A percentile compares a stretch with the other conserved stretches of the same genome.
These are phyloP conservation scores for Aphidius colemani DNA, from an alignment of 2,888 invertebrate genomes.

Conservation along the genomic window DNA sequence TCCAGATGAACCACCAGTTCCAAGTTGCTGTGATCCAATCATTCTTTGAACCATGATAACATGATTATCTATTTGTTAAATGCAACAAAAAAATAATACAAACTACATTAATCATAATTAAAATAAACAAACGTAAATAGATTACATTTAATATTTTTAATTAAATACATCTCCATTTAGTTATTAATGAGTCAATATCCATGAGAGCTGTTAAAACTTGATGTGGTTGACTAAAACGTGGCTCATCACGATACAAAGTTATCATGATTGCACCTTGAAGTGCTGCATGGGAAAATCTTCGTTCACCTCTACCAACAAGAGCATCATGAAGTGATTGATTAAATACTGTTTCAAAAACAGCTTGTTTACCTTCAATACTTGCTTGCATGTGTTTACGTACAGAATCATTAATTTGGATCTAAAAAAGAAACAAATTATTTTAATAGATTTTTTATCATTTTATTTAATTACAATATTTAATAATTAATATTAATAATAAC, in stretches of 20 bases:
- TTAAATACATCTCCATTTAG: slow-evolving; percentile 96
- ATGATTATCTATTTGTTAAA: slow-evolving; percentile 82
- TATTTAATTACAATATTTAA: no score
- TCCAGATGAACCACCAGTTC: slow-evolving; percentile 97
- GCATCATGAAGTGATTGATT: slow-evolving; percentile 83
- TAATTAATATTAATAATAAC: slow-evolving; percentile 50
- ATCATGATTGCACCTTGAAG: slow-evolving; percentile 98
- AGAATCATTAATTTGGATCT: slow-evolving; percentile 68
- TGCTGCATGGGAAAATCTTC: slow-evolving; percentile 87
- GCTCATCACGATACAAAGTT: slow-evolving; percentile 95
- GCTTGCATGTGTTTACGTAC: slow-evolving; percentile 70
- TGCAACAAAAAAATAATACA: slow-evolving; percentile 13
- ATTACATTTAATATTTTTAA: slow-evolving; percentile 12
- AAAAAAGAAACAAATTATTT: slow-evolving; percentile 33
- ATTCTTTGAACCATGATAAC: slow-evolving; percentile 98
- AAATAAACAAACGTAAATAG: slow-evolving; percentile 7
- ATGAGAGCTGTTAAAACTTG: slow-evolving; percentile 91
- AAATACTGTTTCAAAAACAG: slow-evolving; percentile 89
- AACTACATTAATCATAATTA: slow-evolving; percentile 19
- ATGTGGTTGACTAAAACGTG: slow-evolving; percentile 96
- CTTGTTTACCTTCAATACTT: slow-evolving; percentile 78
- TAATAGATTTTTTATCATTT: no score
- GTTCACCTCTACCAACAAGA: slow-evolving; percentile 82
- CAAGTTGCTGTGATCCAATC: slow-evolving; percentile 95
- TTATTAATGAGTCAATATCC: slow-evolving; percentile 97